A percentile compares a stretch with the other conserved stretches of the same genome.
These are phyloP conservation scores for Nesogale talazaci DNA, from an alignment of 2,113 vertebrate species.

Conservation along the genomic window DNA sequence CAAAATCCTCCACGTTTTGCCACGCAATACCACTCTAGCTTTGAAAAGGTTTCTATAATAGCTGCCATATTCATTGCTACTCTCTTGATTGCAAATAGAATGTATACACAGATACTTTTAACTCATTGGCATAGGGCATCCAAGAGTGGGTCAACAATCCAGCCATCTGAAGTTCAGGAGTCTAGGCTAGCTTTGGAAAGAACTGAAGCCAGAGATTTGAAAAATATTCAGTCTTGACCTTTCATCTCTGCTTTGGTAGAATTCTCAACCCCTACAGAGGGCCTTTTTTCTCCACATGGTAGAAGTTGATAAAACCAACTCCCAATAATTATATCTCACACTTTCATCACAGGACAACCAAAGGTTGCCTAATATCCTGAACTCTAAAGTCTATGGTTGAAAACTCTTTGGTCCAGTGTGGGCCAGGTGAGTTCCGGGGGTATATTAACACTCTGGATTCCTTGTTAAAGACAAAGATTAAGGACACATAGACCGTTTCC, in stretches of 20 bases:
- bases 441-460: not conserved
- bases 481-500: not conserved
- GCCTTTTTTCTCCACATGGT: not conserved
- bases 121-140: not conserved
- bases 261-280: not conserved
- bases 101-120: not conserved
- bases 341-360: not conserved
- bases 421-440: not conserved
- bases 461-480: not conserved
- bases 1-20: not conserved
- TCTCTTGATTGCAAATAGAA: not conserved
- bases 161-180: not conserved
- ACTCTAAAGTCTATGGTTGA: not conserved
- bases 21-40: not conserved
- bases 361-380: not conserved
- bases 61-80: not conserved
- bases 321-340: not conserved
- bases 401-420: not conserved
- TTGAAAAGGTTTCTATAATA: not conserved
- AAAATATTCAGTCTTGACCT: not conserved
- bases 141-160: not conserved
- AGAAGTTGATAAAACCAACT: not conserved
- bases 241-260: not conserved
- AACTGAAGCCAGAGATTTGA: not conserved
- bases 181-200: not conserved